Conservation (phyloP, 2,113 vertebrate species). For the Urocitellus parryii region DNA sequence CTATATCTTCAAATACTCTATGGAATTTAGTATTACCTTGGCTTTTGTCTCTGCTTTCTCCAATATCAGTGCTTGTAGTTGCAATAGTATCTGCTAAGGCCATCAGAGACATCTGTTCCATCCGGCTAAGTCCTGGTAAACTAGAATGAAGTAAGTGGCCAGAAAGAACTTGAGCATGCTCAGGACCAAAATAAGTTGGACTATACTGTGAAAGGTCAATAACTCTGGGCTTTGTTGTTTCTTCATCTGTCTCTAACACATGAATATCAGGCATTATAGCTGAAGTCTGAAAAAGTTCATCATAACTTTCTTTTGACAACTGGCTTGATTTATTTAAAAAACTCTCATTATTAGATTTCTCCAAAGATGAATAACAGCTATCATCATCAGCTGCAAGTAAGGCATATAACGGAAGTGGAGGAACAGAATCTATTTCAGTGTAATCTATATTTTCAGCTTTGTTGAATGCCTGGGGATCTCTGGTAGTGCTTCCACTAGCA, state of each 20-base stretch:
- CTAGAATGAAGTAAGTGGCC: conserved; percentile 96
- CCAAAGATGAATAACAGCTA: conserved; percentile 86
- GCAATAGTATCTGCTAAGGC: conserved; percentile 97
- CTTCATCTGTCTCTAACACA: conserved; percentile 89
- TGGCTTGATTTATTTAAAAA: conserved; percentile 89
- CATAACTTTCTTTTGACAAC: conserved; percentile 90
- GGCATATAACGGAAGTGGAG: conserved; percentile 96
- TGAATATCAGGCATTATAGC: conserved; percentile 81
- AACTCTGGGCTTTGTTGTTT: conserved; percentile 89
- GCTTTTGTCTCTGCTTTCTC: conserved; percentile 93
- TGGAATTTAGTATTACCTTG: conserved; percentile 89
- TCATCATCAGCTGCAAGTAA: conserved; percentile 97
- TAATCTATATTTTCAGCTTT: conserved; percentile 94
- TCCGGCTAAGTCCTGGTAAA: conserved; percentile 95
- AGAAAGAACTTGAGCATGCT: conserved; percentile 97
- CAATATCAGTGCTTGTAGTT: conserved; percentile 96
- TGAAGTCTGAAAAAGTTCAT: conserved; percentile 94
- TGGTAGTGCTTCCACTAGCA: conserved; percentile 94
- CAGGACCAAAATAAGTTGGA: conserved; percentile 96
- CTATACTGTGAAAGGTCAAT: conserved; percentile 97
- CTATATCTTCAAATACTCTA: not conserved
- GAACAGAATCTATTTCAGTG: conserved; percentile 97
- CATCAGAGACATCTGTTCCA: conserved; percentile 99
- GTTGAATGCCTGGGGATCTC: conserved; percentile 94
- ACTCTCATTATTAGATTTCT: conserved; percentile 88